Base-by-base conservation (phyloP, 2,888 invertebrate genomes). In the Adineta ricciae region DNA sequence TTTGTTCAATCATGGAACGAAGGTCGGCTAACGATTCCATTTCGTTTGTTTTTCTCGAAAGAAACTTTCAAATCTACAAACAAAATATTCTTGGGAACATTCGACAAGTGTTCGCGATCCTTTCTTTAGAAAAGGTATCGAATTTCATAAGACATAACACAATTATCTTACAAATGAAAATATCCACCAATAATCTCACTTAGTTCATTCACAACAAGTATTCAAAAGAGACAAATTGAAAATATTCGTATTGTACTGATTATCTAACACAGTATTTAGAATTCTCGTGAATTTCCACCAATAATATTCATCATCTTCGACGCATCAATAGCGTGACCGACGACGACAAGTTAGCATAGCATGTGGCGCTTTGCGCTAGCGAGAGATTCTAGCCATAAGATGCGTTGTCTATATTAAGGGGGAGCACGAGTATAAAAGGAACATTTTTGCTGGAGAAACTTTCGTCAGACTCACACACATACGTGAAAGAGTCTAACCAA, bases 1-100 rank as follows among this genome's bases (percentile, higher is more conserved):
- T 78, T 78, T 78, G 78, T 41, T 41, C 78, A 78, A 78, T 78
- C 41, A 78, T 41, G 8, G 38, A 41, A 78, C 41, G 78, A 41
- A 78, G 78, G n/a, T 78, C 78, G 24, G 21, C 21, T 41, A 24
- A 41, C n/a, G 78, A 41, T 41, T 78, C 38, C 78, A 78, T 78
- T 78, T n/a, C 27, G 2, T 73, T 11, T 38, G n/a, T n/a, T n/a
- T n/a, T n/a, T n/a, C n/a, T n/a, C n/a, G n/a, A n/a, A n/a, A n/a
- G 24, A 56, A 32, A 64, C 32, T 14, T 64, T 16, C 16, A 64
- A 64, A 64, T 64, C 27, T 50, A 32, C 1, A 64, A 32, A 21
- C 14, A 64, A 64, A 54, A 54, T n/a, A 56, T 8, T 50, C 19
- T 50, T 50, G 16, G 9, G 2, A 50, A 50, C 19, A 50, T 50